Evolutionary conservation across 2,797 vertebrate species (phyloP).

Genomic region (Poeciliopsis infans): DNA sequence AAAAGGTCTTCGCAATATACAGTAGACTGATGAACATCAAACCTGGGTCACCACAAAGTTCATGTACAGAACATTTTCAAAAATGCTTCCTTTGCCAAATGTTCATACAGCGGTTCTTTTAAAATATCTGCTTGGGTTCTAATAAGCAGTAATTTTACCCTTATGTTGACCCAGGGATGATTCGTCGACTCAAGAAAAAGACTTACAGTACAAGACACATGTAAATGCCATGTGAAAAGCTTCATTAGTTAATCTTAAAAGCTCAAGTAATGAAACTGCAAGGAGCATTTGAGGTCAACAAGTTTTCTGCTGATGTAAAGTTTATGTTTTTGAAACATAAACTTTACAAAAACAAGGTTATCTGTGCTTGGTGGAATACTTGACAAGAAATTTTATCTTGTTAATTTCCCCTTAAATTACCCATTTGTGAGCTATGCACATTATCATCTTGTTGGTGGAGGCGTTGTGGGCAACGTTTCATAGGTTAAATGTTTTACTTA

Average conservation of each 20-base stretch:
- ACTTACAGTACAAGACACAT: constrained; percentile 76
- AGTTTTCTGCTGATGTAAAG: not conserved
- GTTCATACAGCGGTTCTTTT: constrained; percentile 5
- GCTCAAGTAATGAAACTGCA: constrained; percentile 49
- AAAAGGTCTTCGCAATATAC: constrained; percentile 73
- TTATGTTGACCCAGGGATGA: constrained; percentile 68
- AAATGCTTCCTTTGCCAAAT: not conserved
- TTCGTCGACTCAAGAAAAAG: constrained; percentile 61
- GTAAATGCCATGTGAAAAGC: constrained; percentile 64
- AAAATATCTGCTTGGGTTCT: constrained; percentile 16
- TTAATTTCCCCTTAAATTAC: not conserved
- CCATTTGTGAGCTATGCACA: not conserved
- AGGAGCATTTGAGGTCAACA: constrained; percentile 26
- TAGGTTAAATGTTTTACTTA: not conserved
- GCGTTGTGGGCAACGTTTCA: not conserved
- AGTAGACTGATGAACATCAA: constrained; percentile 61
- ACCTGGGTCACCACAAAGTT: constrained; percentile 61
- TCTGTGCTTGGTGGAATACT: not conserved
- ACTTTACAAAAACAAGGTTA: not conserved
- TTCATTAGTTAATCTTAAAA: constrained; percentile 61
- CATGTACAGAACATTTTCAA: not conserved
- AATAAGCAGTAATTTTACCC: constrained; percentile 19
- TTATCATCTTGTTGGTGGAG: not conserved
- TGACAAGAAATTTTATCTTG: not conserved
- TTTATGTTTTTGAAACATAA: not conserved